Evolutionary conservation across 2,113 vertebrate genomes (phyloP), one percentile per base, ranked within the genome.

Genomic region (Dunckerocampus dactyliophorus): DNA sequence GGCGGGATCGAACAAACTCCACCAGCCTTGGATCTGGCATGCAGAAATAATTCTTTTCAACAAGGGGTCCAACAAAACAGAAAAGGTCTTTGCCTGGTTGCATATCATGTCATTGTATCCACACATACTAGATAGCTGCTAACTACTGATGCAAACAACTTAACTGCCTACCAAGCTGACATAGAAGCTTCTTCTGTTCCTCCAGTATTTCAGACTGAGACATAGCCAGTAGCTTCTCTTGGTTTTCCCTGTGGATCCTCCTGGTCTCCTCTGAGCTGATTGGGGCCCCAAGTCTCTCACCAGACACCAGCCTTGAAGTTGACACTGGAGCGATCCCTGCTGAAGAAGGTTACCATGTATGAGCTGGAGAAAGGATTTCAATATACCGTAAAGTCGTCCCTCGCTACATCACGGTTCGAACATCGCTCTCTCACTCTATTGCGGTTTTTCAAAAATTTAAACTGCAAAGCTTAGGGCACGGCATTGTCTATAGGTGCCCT

Each of bases 161-260:
- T 20, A 10, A 48, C 4, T 53, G 47, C 85, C 5, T 89, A 98
- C 97, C 95, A 5, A 99, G 89, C 68, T 95, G 94, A 65, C 88
- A 75, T 67, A 95, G 73, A 67, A 98, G 81, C 58, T 49, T 92
- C 15, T 88, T 82, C 69, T 92, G 96, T 52, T 97, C 95, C 71
- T 93, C 87, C 28, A 92, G 70, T 71, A 99, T 95, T 75, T 98
- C 93, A 46, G 88, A 84, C 24, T 83, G 76, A 53, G 91, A 88
- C 94, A 98, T 92, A 56, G 81, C 87, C 60, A 59, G 87, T 42
- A 98, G 85, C 68, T 88, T 92, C 14, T 88, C 82, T 73, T 95
- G 50, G 52, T 98, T 98, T 81, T 99, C 96, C 69, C 51, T 66
- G 51, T 98, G 95, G 84, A 98, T 96, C 76, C 88, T 93, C 77